These are phyloP conservation scores for Acrobasis suavella DNA, from an alignment of 2,888 invertebrate species.

Conservation along the genomic window DNA sequence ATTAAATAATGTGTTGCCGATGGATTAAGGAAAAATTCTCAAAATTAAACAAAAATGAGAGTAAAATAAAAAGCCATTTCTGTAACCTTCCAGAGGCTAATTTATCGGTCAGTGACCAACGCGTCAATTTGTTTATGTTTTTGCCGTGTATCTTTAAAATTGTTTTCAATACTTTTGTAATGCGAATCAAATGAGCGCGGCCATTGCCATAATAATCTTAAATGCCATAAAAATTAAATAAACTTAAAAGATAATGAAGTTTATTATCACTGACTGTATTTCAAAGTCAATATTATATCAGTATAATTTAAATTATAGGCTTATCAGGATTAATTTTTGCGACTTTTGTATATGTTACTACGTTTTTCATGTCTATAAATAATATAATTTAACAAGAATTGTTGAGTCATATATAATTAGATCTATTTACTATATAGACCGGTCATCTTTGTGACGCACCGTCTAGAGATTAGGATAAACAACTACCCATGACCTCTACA, in stretches of 20 bases:
- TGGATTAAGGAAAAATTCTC: not conserved
- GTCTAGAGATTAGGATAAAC: constrained; percentile 20
- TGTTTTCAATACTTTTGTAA: constrained; percentile 5
- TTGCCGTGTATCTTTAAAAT: constrained; percentile 3
- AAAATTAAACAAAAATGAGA: not conserved
- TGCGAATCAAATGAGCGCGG: not conserved
- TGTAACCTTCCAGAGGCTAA: not conserved
- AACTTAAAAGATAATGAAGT: not conserved
- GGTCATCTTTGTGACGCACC: not conserved
- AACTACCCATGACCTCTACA: not conserved
- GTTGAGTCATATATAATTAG: no score
- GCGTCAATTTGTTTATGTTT: not conserved
- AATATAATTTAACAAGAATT: no score
- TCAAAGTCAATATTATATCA: constrained; percentile 9
- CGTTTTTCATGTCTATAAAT: no score
- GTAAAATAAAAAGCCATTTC: not conserved
- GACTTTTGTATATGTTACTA: constrained; percentile 1
- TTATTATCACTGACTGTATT: not conserved
- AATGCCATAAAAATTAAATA: no score
- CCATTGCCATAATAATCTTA: constrained; percentile 9
- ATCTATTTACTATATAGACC: no score
- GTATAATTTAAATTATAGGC: not conserved
- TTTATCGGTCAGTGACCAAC: constrained; percentile 12
- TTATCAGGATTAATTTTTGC: not conserved
- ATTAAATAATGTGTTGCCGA: not conserved